Evolutionary conservation across 2,113 vertebrate species (phyloP), one percentile per base, ranked within the genome.

Genomic region (Salvelinus namaycush): DNA sequence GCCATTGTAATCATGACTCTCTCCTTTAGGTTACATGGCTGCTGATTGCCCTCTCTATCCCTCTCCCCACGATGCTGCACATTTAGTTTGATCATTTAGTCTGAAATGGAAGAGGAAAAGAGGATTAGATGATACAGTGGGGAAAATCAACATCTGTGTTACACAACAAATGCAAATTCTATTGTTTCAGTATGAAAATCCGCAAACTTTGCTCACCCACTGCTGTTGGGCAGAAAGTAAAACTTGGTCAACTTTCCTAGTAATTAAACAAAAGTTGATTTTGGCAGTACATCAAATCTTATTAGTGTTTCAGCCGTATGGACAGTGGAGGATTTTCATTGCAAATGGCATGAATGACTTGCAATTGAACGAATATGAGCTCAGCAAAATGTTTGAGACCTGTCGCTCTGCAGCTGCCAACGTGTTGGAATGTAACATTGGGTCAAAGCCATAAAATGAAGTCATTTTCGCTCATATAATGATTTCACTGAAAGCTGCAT

Each of bases 71-170:
- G 62, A 76, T 7, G 68, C 67, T 34, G 77, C 57, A 76, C 76
- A 24, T 67, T 81, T 75, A 9, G 79, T 74, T 79, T 5, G 72
- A 67, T 60, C n/a, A 78, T 66, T 3, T 26, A 73, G 71, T 89
- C 89, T 91, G 84, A 67, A 89, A 85, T 3, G 8, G 69, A 81
- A 81, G 69, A n/a, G 51, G 1, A 76, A 57, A 83, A 69, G 54
- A 78, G 64, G 54, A 64, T 70, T 22, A 68, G 29, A 51, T 13
- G 48, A 71, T 8, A n/a, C 1, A 0, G 27, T 20, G 39, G 7
- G 18, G 26, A 67, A 71, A 76, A 78, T 22, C 62, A 44, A 39
- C 27, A 67, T 31, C 14, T 67, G 65, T 31, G 26, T 65, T 12
- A 65, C 24, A 65, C 27, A 39, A 13, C n/a, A 26, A 68, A 48